Evolutionary conservation across 1,140 invertebrate genomes (phyloP).

Genomic region (Chelonus insularis): DNA sequence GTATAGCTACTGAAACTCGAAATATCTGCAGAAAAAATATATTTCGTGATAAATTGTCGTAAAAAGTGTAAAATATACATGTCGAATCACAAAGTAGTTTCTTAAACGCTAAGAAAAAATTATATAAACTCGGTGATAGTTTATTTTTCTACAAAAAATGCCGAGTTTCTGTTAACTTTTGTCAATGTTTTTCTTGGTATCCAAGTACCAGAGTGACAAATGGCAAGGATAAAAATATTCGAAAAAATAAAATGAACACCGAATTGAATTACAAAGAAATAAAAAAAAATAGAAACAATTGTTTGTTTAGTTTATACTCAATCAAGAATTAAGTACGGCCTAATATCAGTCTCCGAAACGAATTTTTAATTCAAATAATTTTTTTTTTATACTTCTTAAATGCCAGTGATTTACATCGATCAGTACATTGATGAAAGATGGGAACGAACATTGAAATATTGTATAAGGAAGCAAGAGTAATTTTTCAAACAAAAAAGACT

Average conservation of each 20-base stretch:
- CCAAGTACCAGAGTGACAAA: neutral
- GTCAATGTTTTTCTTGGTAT: constrained; percentile 12
- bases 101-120: neutral
- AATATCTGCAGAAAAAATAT: no score
- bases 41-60: neutral
- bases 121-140: constrained; percentile 28
- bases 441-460: no score
- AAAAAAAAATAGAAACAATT: constrained; percentile 15
- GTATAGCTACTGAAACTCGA: no score
- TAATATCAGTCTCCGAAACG: no score
- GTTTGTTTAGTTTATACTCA: neutral
- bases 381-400: no score
- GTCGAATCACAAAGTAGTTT: neutral
- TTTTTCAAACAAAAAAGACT: no score
- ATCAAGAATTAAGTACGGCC: constrained; percentile 37
- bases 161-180: constrained; percentile 35
- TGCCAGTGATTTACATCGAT: no score
- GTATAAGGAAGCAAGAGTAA: no score
- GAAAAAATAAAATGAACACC: constrained; percentile 4
- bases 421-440: no score
- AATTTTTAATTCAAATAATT: constrained; percentile 12
- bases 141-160: constrained; percentile 54
- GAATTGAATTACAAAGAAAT: neutral
- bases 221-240: constrained; percentile 21
- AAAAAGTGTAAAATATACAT: neutral